Conservation (phyloP, 2,797 vertebrate genomes). For the Serranus cabrilla region DNA sequence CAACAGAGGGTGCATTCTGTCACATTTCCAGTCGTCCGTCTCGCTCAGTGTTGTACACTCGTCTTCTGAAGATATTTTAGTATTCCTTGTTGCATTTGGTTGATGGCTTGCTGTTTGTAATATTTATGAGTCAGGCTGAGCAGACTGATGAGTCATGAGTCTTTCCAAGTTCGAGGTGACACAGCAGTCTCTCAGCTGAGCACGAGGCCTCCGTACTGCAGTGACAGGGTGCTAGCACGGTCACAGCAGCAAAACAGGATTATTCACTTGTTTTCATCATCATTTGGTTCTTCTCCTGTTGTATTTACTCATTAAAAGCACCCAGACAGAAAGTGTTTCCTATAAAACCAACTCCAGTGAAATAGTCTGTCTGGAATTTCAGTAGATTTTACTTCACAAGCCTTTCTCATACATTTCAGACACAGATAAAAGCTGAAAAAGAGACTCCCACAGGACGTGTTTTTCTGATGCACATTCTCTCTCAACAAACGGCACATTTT, state of each 20-base stretch:
- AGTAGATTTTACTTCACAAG: too few relatives aligned
- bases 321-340: neutral
- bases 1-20: neutral
- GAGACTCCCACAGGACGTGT: neutral
- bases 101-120: conserved; percentile 31
- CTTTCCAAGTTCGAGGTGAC: conserved; percentile 49
- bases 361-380: too few relatives aligned
- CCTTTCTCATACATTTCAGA: neutral
- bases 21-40: neutral
- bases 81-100: conserved; percentile 1
- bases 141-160: conserved; percentile 61
- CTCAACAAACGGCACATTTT: conserved; percentile 18
- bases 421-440: too few relatives aligned
- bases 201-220: conserved; percentile 23
- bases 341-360: neutral
- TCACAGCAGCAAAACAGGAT: neutral
- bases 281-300: neutral
- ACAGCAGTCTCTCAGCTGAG: conserved; percentile 45
- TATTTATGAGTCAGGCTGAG: conserved; percentile 54
- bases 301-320: too few relatives aligned
- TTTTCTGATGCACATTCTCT: too few relatives aligned
- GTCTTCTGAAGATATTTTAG: neutral
- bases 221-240: neutral
- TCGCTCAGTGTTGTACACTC: neutral
- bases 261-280: neutral